phyloP scores from a whole-genome alignment of 2,888 invertebrate species.

The Cheilosia variabilis region DNA sequence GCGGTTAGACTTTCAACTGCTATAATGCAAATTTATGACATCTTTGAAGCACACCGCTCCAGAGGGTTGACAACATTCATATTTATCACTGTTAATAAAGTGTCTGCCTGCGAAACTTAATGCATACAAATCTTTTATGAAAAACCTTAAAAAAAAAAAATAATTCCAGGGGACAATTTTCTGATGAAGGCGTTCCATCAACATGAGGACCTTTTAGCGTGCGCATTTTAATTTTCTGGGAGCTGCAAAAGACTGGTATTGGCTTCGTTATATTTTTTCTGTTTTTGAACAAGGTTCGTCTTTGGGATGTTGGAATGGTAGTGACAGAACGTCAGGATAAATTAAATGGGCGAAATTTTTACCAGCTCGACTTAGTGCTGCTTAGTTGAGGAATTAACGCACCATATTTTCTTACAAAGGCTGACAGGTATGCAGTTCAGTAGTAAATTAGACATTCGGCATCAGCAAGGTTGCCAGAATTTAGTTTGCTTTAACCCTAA shows the following conservation, averaged over 20 bases:
- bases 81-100: slow-evolving; percentile 1
- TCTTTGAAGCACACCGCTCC: slow-evolving; percentile 17
- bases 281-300: no score
- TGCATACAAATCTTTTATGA: slow-evolving; percentile 28
- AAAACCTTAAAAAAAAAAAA: not conserved
- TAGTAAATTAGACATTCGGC: no score
- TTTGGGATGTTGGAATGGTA: no score
- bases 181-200: slow-evolving; percentile 34
- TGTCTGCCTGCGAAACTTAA: slow-evolving; percentile 31
- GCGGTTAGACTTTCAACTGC: not conserved
- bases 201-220: slow-evolving; percentile 19
- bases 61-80: slow-evolving; percentile 28
- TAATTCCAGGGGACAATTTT: slow-evolving; percentile 15
- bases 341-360: no score
- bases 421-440: no score
- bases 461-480: no score
- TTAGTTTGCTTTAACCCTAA: no score
- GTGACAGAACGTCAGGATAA: no score
- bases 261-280: not conserved
- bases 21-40: slow-evolving; percentile 30
- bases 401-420: no score
- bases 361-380: no score
- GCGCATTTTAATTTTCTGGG: not conserved
- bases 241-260: not conserved
- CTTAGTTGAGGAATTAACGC: no score